Conservation (phyloP, 1,140 invertebrate species). For the Pentalonia nigronervosa region DNA sequence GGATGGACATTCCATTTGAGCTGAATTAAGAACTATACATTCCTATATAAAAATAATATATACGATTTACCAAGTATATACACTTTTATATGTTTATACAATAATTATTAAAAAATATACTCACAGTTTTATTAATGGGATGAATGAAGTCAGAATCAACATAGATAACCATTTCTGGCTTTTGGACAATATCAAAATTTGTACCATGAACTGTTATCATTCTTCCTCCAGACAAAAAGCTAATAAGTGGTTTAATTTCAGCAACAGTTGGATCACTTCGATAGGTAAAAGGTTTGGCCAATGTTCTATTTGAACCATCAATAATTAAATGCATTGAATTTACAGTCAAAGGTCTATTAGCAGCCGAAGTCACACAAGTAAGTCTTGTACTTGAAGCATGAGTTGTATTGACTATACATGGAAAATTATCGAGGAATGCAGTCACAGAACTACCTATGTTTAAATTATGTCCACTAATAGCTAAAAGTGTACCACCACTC, state of each 20-base stretch:
- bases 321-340: slow-evolving; percentile 77
- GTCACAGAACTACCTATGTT: slow-evolving; percentile 91
- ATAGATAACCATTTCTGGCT: slow-evolving; percentile 87
- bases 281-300: slow-evolving; percentile 82
- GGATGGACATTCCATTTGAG: slow-evolving; percentile 94
- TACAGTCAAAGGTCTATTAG: slow-evolving; percentile 56
- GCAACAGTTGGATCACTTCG: slow-evolving; percentile 92
- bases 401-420: slow-evolving; percentile 86
- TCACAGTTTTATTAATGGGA: slow-evolving; percentile 79
- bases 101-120: slow-evolving; percentile 57
- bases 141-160: slow-evolving; percentile 71
- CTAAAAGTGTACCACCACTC: slow-evolving; percentile 91
- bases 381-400: slow-evolving; percentile 88
- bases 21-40: slow-evolving; percentile 86
- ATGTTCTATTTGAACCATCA: slow-evolving; percentile 81
- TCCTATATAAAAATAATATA: slow-evolving; percentile 63
- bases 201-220: slow-evolving; percentile 92
- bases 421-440: slow-evolving; percentile 86
- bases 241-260: slow-evolving; percentile 87
- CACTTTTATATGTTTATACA: not conserved
- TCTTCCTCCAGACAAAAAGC: slow-evolving; percentile 90
- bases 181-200: slow-evolving; percentile 89
- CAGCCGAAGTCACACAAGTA: slow-evolving; percentile 83
- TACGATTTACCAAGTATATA: not conserved
- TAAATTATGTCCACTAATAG: slow-evolving; percentile 88